phyloP scores from a whole-genome alignment of 2,888 invertebrate genomes.

The Sarcophaga subvicina region DNA sequence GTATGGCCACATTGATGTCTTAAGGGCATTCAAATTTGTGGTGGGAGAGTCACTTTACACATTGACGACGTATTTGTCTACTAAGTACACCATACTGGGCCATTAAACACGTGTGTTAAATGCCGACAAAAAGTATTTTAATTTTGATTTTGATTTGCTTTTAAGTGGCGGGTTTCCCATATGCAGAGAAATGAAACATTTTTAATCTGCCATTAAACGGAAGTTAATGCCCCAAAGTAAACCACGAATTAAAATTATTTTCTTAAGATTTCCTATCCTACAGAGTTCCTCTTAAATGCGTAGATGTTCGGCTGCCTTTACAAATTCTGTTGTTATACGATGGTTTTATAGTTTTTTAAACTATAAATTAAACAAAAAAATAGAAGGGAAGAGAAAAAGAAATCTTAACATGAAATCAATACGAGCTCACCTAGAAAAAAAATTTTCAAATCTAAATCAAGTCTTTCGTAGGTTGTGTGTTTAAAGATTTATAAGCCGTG shows the following conservation, averaged over 20 bases:
- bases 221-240: constrained; percentile 31
- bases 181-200: too few relatives aligned
- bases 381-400: constrained; percentile 4
- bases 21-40: neutral
- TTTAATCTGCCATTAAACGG: constrained; percentile 24
- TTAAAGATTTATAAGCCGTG: constrained; percentile 37
- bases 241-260: neutral
- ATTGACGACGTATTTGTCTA: neutral
- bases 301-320: neutral
- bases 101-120: constrained; percentile 10
- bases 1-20: neutral
- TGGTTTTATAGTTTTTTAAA: constrained; percentile 7
- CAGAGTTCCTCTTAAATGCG: neutral
- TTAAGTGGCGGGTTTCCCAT: too few relatives aligned
- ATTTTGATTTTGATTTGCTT: too few relatives aligned
- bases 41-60: constrained; percentile 10
- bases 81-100: neutral
- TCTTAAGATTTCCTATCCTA: neutral
- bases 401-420: neutral
- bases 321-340: neutral
- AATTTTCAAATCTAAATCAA: neutral
- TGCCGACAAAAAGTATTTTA: neutral
- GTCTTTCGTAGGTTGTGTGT: constrained; percentile 46
- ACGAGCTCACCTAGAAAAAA: too few relatives aligned
- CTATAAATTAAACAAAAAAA: constrained; percentile 15